These are phyloP conservation scores for Caenorhabditis wallacei DNA, from an alignment of 2,888 invertebrate species.

Conservation along the genomic window DNA sequence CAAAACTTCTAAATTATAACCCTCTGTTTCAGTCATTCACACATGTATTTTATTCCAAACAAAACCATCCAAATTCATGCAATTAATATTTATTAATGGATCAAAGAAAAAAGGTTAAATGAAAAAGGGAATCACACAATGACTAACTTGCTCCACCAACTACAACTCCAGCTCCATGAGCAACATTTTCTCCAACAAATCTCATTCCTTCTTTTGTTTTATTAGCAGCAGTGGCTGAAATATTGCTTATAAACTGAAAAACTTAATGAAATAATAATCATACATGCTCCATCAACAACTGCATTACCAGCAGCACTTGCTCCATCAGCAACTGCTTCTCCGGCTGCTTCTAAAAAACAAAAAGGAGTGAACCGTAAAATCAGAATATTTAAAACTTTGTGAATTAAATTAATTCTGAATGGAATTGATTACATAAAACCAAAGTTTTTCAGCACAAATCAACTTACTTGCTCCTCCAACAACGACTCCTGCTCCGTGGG, in stretches of 20 bases:
- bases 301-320: constrained; percentile 34
- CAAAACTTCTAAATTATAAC: no score
- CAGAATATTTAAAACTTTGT: no score
- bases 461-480: constrained; percentile 54
- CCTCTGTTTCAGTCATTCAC: no score
- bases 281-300: constrained; percentile 55
- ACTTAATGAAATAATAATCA: background rate
- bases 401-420: no score
- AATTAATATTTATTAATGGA: background rate
- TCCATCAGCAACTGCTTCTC: constrained; percentile 27
- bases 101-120: background rate
- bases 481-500: constrained; percentile 48
- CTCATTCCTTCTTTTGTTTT: constrained; percentile 36
- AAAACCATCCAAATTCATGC: background rate
- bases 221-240: constrained; percentile 14
- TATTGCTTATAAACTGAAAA: no score
- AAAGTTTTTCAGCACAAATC: no score
- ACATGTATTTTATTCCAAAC: background rate
- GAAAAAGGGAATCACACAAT: background rate
- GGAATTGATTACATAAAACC: no score
- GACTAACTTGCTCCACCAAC: constrained; percentile 39
- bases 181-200: constrained; percentile 30
- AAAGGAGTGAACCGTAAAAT: no score
- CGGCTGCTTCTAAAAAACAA: constrained; percentile 31
- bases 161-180: constrained; percentile 45